These are phyloP conservation scores for Pelochelys cantorii DNA, from an alignment of 2,797 vertebrate species.

Conservation along the genomic window DNA sequence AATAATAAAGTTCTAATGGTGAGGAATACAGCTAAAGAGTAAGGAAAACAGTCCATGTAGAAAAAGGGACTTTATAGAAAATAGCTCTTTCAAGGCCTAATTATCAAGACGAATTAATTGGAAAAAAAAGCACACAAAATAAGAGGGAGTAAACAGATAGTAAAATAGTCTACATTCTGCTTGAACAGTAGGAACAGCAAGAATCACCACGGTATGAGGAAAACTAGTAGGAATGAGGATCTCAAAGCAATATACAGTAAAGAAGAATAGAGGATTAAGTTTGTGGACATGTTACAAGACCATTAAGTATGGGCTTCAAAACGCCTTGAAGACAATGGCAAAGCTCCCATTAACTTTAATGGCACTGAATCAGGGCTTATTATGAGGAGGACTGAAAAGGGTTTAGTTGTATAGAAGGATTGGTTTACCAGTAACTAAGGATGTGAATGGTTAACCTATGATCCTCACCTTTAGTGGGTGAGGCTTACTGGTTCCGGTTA, in stretches of 20 bases:
- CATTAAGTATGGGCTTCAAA: background rate
- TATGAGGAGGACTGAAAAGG: background rate
- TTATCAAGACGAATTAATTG: background rate
- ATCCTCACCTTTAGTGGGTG: too few relatives aligned
- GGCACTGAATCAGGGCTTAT: background rate
- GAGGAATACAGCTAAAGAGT: background rate
- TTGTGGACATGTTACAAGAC: background rate
- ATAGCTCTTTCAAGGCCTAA: background rate
- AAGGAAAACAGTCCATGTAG: background rate
- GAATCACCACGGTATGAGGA: background rate
- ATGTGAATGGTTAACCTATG: too few relatives aligned
- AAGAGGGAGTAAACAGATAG: background rate
- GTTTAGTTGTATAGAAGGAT: background rate
- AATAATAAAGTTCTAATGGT: background rate
- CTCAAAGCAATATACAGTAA: background rate
- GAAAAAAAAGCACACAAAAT: background rate
- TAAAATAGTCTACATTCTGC: background rate
- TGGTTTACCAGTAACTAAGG: background rate
- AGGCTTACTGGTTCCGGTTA: too few relatives aligned
- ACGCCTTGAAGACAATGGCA: background rate
- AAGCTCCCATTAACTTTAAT: background rate
- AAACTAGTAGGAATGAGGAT: background rate
- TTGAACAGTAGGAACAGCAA: background rate
- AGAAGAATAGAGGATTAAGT: background rate
- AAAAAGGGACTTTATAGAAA: background rate